These are phyloP conservation scores for Acanthaster planci DNA, from an alignment of 35 echinoderm and acorn worm species.

Conservation along the genomic window DNA sequence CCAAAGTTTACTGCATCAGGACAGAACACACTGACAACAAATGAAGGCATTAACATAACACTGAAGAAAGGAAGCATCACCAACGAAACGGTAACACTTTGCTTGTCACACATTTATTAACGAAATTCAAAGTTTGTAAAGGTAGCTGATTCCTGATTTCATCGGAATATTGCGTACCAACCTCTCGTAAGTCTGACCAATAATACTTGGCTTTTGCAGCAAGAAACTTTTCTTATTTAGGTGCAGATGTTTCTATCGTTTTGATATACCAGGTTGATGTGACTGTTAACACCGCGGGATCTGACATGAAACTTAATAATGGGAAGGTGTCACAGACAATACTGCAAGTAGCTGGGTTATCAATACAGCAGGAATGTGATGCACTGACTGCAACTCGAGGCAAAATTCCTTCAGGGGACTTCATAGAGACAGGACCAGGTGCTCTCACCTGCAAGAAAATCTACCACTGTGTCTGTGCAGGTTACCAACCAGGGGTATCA, in stretches of 20 bases:
- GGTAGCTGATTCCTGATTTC: too few species aligned
- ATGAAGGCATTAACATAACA: constrained; percentile 1
- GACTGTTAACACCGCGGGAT: constrained; percentile 19
- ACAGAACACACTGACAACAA: neutral
- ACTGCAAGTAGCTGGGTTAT: neutral
- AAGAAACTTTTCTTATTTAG: too few species aligned
- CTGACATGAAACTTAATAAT: constrained; percentile 18
- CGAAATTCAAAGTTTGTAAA: too few species aligned
- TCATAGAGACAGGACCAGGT: constrained; percentile 31
- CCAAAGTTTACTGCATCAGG: neutral
- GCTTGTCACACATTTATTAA: too few species aligned
- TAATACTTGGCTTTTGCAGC: neutral
- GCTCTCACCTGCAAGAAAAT: constrained; percentile 20
- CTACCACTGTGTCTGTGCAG: constrained; percentile 7
- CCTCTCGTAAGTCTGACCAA: too few species aligned
- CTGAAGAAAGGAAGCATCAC: constrained; percentile 32
- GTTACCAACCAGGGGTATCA: neutral
- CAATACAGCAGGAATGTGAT: neutral
- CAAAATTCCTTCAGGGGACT: neutral
- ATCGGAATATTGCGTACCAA: too few species aligned
- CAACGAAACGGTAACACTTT: neutral
- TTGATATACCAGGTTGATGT: constrained; percentile 20
- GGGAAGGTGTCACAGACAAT: constrained; percentile 30
- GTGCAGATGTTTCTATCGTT: too few species aligned
- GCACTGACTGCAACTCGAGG: neutral